Conservation (phyloP, 2,888 invertebrate species). For the Furcula furcula region DNA sequence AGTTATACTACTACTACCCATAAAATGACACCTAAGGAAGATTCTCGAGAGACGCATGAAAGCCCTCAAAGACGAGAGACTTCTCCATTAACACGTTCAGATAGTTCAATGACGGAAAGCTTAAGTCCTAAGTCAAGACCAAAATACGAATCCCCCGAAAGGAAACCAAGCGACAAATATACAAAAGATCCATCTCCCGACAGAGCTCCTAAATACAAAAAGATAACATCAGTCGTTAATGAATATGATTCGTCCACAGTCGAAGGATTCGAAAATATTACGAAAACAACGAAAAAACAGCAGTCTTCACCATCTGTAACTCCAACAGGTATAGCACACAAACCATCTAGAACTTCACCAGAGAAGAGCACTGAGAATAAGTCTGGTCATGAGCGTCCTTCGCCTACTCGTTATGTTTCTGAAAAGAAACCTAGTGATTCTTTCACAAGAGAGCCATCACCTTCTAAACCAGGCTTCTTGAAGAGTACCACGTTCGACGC, state of each 20-base stretch:
- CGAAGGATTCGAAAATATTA: conserved; percentile 13
- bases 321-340: conserved; percentile 5
- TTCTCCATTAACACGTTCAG: conserved; percentile 5
- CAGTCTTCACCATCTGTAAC: conserved; percentile 4
- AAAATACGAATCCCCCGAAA: conserved; percentile 5
- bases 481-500: conserved; percentile 18
- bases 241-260: conserved; percentile 17
- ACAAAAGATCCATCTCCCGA: conserved; percentile 10
- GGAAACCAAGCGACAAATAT: conserved; percentile 4
- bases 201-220: conserved; percentile 18
- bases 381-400: not conserved
- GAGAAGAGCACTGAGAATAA: conserved; percentile 7
- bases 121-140: conserved; percentile 21
- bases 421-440: conserved; percentile 5
- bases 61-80: conserved; percentile 4
- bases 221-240: conserved; percentile 19
- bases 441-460: conserved; percentile 10
- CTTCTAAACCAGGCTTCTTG: conserved; percentile 8
- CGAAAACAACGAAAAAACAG: conserved; percentile 1
- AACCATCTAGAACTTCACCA: not conserved
- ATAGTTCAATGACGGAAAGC: conserved; percentile 15
- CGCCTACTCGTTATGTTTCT: not conserved
- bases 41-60: conserved; percentile 1
- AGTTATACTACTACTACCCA: not conserved
- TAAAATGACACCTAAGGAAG: conserved; percentile 1